Percentiles rank a stretch among this genome's conserved stretches.
Conservation (phyloP, 2,888 invertebrate species). For the Anthrax anthrax region DNA sequence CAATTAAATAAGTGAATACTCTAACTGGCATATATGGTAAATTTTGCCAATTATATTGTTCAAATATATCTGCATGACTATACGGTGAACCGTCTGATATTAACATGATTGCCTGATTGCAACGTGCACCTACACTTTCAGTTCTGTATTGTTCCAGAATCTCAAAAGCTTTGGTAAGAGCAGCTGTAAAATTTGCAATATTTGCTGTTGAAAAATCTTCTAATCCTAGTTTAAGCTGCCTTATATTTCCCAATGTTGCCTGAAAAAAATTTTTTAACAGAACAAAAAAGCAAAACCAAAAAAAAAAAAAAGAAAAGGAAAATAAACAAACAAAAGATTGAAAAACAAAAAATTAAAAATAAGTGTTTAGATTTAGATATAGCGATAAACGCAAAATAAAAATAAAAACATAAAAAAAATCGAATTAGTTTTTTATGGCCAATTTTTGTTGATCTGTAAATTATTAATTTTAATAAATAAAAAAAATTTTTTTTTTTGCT, state of each 20-base stretch:
- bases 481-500: conserved; percentile 12
- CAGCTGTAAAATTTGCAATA: conserved; percentile 88
- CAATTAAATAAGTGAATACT: conserved; percentile 96
- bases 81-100: conserved; percentile 98
- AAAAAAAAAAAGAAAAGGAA: neutral
- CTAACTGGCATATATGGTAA: conserved; percentile 69
- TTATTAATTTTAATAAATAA: too few species aligned
- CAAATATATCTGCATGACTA: conserved; percentile 83
- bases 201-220: conserved; percentile 65
- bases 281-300: neutral
- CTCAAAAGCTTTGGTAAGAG: conserved; percentile 79
- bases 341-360: too few species aligned
- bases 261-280: conserved; percentile 26
- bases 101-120: conserved; percentile 95
- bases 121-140: conserved; percentile 51
- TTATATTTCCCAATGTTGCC: conserved; percentile 74
- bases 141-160: conserved; percentile 54
- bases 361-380: neutral
- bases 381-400: too few species aligned
- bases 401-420: conserved; percentile 3
- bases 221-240: conserved; percentile 69
- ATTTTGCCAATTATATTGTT: conserved; percentile 72
- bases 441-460: too few species aligned
- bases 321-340: too few species aligned
- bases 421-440: neutral